Conservation (phyloP, 2,113 vertebrate species). For the Megaptera novaeangliae region DNA sequence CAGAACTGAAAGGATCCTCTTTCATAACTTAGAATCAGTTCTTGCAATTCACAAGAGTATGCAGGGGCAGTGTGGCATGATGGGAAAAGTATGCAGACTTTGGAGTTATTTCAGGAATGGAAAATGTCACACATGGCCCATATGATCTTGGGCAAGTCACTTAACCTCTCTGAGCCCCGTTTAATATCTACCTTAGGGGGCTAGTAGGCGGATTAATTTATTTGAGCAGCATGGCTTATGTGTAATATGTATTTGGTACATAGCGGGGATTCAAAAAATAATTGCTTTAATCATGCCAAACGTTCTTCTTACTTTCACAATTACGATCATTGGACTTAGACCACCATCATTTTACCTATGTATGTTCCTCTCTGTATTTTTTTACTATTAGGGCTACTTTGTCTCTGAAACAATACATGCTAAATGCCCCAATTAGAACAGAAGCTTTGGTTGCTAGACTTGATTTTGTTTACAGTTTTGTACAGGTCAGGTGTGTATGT, state of each 20-base stretch:
- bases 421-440: background rate
- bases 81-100: background rate
- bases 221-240: background rate
- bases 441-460: background rate
- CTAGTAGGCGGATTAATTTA: background rate
- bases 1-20: background rate
- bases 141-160: background rate
- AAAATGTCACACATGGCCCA: background rate
- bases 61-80: background rate
- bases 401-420: background rate
- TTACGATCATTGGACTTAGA: background rate
- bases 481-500: background rate
- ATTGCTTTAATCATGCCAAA: background rate
- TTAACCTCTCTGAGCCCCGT: background rate
- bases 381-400: background rate
- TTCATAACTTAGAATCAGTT: background rate
- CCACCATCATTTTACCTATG: background rate
- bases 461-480: background rate
- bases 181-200: background rate
- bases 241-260: background rate
- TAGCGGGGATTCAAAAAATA: background rate
- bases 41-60: background rate
- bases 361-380: background rate
- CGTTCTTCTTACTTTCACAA: background rate
- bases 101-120: background rate